Evolutionary conservation across 2,888 invertebrate genomes (phyloP), one percentile per base, ranked within the genome.

Genomic region (Cetonia aurata): DNA sequence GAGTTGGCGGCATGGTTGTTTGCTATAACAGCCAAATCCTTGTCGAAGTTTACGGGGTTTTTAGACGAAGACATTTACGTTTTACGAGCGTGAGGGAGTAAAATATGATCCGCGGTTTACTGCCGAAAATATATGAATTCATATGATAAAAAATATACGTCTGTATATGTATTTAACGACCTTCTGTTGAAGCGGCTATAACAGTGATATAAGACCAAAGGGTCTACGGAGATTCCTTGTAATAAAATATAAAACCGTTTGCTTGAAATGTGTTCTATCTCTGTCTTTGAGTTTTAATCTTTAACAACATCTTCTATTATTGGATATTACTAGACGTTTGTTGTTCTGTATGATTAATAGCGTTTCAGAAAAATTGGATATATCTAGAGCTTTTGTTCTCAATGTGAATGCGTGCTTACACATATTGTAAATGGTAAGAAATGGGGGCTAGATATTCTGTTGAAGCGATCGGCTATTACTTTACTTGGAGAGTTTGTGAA

Each of bases 101-200:
- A 65, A 65, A 65, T 65, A 65, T 50, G 62, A 65, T 65, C 37
- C 62, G 13, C 62, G 13, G 52, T 65, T 65, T 65, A 65, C 62
- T 65, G 50, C 62, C 62, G 37, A 65, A 65, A 65, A 65, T 65
- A 65, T 65, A 50, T 50, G 50, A 65, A 65, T 65, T 65, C 50
- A 65, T 65, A 65, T 52, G 62, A 65, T 65, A 50, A 48, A 48
- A 65, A 50, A 65, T 50, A 65, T 50, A 65, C 50, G 50, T 65
- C 50, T 50, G 50, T 65, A 41, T 52, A n/a, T 65, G 50, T 37
- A 37, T 15, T 65, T 65, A 65, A 65, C 62, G 50, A 52, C 50
- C 37, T 48, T 65, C 62, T 52, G 50, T 25, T 37, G 19, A 37
- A 65, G n/a, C 52, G 62, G 41, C 62, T 37, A 37, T 65, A 65